Evolutionary conservation across 2,113 vertebrate species (phyloP), one percentile per base, ranked within the genome.

Genomic region (Hiodon alosoides): DNA sequence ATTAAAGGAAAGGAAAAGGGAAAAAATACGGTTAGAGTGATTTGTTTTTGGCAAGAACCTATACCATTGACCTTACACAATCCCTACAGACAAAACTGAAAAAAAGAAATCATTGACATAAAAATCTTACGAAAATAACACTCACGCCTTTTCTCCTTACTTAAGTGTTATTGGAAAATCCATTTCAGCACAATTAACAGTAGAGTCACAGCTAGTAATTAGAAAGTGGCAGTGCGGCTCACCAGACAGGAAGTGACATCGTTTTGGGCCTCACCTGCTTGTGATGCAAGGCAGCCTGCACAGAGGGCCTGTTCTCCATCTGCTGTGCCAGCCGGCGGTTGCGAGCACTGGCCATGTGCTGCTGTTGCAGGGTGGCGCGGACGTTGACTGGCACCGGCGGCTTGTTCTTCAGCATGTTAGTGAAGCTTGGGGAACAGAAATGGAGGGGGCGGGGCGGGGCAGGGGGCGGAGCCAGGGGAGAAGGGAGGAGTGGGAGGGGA

Each of bases 381-480:
- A 98, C 93, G 90, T 94, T 98, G 91, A 96, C 95, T 69, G 93
- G 94, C 85, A 94, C 90, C 87, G 96, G 96, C 87, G 95, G 95
- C 95, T 98, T 99, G 94, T 98, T 99, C 97, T 98, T 99, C 97
- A 99, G 94, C 97, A 99, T 98, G 91, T 98, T 98, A 94, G 97
- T 99, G 90, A 98, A 99, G 95, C 97, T 99, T 99, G 90, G 93
- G 92, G 92, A 69, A 93, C 93, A 93, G 92, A 92, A 95, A 94
- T 46, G 90, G 91, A 84, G 86, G 91, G 91, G 91, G 88, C 81
- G 65, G 84, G 86, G 79, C 84, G 85, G 83, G 64, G 64, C 55
- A 85, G 83, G 78, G 83, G 75, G 57, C 16, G 66, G 57, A n/a
- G 67, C 14, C 60, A 4, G 65, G 17, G 59, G 67, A 46, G 14